These are phyloP conservation scores for Pristis pectinata DNA, from an alignment of 2,797 vertebrate genomes.

Conservation along the genomic window DNA sequence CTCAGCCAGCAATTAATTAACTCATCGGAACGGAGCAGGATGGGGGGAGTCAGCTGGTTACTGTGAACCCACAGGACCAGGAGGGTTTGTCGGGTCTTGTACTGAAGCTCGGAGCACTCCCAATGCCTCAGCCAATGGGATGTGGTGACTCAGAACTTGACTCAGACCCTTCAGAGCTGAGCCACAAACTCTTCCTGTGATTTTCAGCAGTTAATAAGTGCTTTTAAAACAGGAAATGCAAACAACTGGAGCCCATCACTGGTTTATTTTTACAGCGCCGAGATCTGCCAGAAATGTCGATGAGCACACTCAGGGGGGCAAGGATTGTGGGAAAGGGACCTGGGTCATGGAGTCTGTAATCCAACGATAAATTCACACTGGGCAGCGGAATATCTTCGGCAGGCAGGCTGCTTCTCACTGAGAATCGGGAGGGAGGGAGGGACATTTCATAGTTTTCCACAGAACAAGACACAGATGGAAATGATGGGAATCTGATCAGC, in stretches of 20 bases:
- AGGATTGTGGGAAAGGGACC: conserved; percentile 11
- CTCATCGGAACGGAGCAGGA: background rate
- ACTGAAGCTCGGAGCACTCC: no score
- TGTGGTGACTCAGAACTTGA: background rate
- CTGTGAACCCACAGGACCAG: background rate
- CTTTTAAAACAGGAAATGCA: conserved; percentile 13
- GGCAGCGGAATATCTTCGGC: background rate
- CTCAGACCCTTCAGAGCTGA: background rate
- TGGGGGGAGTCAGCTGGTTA: background rate
- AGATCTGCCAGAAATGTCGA: conserved; percentile 14
- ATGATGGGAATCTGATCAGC: background rate
- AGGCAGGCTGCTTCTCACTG: background rate
- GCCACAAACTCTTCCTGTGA: background rate
- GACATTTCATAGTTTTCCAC: background rate
- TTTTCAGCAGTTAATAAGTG: background rate
- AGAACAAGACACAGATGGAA: background rate
- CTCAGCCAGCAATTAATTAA: background rate
- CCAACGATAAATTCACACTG: background rate
- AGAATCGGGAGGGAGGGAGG: background rate
- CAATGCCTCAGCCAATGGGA: background rate
- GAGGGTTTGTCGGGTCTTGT: background rate
- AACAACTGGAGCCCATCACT: conserved; percentile 10
- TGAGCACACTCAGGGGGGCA: background rate
- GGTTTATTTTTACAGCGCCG: conserved; percentile 23
- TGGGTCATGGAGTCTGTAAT: background rate